Evolutionary conservation across 2,888 invertebrate genomes (phyloP), one percentile per base, ranked within the genome.

Genomic region (Erebia palarica): DNA sequence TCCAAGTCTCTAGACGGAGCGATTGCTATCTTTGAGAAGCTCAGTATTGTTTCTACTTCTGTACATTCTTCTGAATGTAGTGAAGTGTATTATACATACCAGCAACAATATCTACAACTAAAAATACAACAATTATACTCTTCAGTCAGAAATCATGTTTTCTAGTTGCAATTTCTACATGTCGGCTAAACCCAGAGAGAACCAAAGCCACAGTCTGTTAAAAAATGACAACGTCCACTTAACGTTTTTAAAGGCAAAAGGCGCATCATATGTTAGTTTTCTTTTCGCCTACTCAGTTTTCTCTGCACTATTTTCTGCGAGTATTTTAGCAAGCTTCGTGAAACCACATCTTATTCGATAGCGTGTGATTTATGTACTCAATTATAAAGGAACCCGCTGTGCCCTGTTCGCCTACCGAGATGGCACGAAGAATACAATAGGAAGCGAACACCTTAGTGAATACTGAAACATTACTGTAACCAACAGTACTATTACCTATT

Each of bases 291-390:
- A 65, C 58, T 65, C 21, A 57, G 63, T 70, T 70, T 70, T 61
- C 59, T 64, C 67, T 71, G 72, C 74, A 72, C 74, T 73, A 73
- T 73, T 72, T 71, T 67, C 74, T 65, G 18, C 18, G 55, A 55
- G 18, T 55, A 75, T 73, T 70, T 69, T 61, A 53, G 69, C 57
- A 60, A 71, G 53, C 65, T 65, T 63, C 70, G 59, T 71, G 71
- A 75, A 73, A 75, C 73, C 75, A 76, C 85, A 83, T 87, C 87
- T 88, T 84, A 87, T 89, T 86, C 86, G 84, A 86, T 84, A 84
- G 81, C 70, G 63, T 79, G 76, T 88, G 91, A 91, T 91, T 91
- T 91, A 91, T 89, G 84, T 80, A 77, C 83, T 86, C 90, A 91
- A 91, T 91, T 89, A 89, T 80, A 81, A 74, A 79, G 79, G 79